A percentile compares a stretch with the other conserved stretches of the same genome.
phyloP scores from a whole-genome alignment of 2,888 invertebrate species.

The Masnerella sp. region DNA sequence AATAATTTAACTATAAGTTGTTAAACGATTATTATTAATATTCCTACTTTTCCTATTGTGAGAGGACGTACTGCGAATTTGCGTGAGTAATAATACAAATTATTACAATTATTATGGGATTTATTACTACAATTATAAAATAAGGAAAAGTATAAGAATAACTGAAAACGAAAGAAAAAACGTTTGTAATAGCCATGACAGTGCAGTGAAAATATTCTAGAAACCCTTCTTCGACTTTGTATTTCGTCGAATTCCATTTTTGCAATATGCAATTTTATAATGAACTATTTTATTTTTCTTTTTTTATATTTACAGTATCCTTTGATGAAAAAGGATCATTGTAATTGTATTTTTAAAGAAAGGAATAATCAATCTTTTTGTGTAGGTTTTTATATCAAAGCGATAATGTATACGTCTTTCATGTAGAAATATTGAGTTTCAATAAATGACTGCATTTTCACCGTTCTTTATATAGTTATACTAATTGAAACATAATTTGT shows the following conservation, averaged over 20 bases:
- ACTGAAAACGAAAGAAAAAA: slow-evolving; percentile 11
- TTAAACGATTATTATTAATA: slow-evolving; percentile 7
- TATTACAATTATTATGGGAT: slow-evolving; percentile 31
- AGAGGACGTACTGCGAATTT: slow-evolving; percentile 19
- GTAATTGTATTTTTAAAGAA: slow-evolving; percentile 51
- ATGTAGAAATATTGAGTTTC: slow-evolving; percentile 59
- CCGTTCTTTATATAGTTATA: slow-evolving; percentile 30
- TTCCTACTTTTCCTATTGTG: slow-evolving; percentile 12
- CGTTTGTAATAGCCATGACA: slow-evolving; percentile 45
- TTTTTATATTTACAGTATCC: slow-evolving; percentile 10
- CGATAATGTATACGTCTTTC: slow-evolving; percentile 57
- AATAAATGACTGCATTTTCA: slow-evolving; percentile 60
- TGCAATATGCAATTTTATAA: slow-evolving; percentile 47
- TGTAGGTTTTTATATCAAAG: slow-evolving; percentile 56
- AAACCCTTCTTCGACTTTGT: slow-evolving; percentile 33
- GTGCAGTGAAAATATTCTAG: slow-evolving; percentile 42
- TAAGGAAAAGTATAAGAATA: slow-evolving; percentile 24
- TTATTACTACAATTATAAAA: slow-evolving; percentile 36
- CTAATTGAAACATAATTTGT: background rate
- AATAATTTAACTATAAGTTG: slow-evolving; percentile 13
- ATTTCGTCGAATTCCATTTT: slow-evolving; percentile 43
- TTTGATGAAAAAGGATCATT: slow-evolving; percentile 16
- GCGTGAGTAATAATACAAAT: slow-evolving; percentile 24
- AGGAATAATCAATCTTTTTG: slow-evolving; percentile 49
- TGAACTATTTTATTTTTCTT: slow-evolving; percentile 16